Base-by-base conservation (phyloP, 2,797 vertebrate species). In the Fistularia commersonii region DNA sequence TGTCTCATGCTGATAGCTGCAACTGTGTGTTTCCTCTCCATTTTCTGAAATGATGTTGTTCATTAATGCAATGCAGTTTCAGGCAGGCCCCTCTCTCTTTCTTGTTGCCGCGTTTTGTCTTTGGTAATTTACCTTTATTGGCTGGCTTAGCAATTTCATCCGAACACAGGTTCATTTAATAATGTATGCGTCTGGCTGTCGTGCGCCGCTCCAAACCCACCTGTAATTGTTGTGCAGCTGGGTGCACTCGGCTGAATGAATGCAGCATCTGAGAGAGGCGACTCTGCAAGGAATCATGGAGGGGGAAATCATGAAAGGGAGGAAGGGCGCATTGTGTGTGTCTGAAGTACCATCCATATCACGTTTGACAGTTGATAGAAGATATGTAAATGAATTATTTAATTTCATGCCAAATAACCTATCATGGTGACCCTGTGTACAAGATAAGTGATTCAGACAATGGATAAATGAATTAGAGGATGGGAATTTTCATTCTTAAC, bases 111-210 rank as follows among this genome's bases (percentile, higher is more conserved):
- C 35, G 32, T 81, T 85, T 83, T 83, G 76, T 84, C 77, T 79
- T 76, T 73, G 68, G 77, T 85, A 81, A 87, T 87, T 81, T 83
- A 80, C 70, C 76, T 82, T 86, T 80, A 87, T 84, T 82, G 79
- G 69, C 60, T 76, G 76, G 82, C 72, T 82, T 79, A 67, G 81
- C 72, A 82, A 82, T 85, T 84, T 79, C 74, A 72, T 81, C 61
- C 57, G 68, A 80, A 83, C 85, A 84, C 7, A 48, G 53, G 62
- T 79, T 81, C 72, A 77, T 88, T 85, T 82, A 88, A 87, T 84
- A 85, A 83, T 78, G 74, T 35, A 83, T 81, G 83, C 48, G 38
- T 67, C 69, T 72, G 37, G 54, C 66, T 61, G 56, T 70, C 61
- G 69, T 68, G 76, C 45, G 43, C 64, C 2, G 54, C 54, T 66